Percentiles rank a stretch among this genome's conserved stretches.
Evolutionary conservation across 2,113 vertebrate species (phyloP).

Genomic region (Oreochromis spilurus): DNA sequence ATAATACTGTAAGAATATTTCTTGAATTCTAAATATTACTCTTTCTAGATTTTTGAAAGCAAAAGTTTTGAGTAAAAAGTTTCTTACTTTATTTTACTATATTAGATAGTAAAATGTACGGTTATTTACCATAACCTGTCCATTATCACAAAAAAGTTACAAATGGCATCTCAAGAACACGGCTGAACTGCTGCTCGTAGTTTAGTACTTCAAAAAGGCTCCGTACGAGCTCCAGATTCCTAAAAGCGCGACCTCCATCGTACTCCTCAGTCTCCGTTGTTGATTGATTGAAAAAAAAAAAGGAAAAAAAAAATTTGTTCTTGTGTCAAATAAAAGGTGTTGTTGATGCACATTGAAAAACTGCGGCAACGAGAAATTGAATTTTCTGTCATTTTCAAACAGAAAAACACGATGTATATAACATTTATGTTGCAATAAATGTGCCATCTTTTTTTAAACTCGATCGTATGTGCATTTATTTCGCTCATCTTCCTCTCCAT

Average conservation of each 20-base stretch:
- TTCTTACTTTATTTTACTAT: slow-evolving; percentile 99
- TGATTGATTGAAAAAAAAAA: slow-evolving; percentile 69
- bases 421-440: slow-evolving; percentile 99
- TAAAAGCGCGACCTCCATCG: slow-evolving; percentile 84
- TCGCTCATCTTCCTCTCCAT: slow-evolving; percentile 27
- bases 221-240: slow-evolving; percentile 85
- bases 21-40: slow-evolving; percentile 99
- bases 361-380: slow-evolving; percentile 85
- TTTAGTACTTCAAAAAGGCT: slow-evolving; percentile 84
- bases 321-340: slow-evolving; percentile 88
- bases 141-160: slow-evolving; percentile 92
- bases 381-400: slow-evolving; percentile 92
- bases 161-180: slow-evolving; percentile 87
- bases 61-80: slow-evolving; percentile 99
- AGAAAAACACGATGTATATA: slow-evolving; percentile 99
- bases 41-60: slow-evolving; percentile 99
- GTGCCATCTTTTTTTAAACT: slow-evolving; percentile 99
- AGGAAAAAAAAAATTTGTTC: slow-evolving; percentile 71
- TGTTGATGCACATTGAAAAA: slow-evolving; percentile 85
- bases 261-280: slow-evolving; percentile 85
- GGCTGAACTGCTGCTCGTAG: slow-evolving; percentile 85
- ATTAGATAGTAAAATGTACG: slow-evolving; percentile 99
- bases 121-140: slow-evolving; percentile 98
- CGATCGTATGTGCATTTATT: slow-evolving; percentile 76
- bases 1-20: slow-evolving; percentile 99